Conservation (phyloP, 1,140 invertebrate genomes). For the Drosophila sulfurigaster region DNA sequence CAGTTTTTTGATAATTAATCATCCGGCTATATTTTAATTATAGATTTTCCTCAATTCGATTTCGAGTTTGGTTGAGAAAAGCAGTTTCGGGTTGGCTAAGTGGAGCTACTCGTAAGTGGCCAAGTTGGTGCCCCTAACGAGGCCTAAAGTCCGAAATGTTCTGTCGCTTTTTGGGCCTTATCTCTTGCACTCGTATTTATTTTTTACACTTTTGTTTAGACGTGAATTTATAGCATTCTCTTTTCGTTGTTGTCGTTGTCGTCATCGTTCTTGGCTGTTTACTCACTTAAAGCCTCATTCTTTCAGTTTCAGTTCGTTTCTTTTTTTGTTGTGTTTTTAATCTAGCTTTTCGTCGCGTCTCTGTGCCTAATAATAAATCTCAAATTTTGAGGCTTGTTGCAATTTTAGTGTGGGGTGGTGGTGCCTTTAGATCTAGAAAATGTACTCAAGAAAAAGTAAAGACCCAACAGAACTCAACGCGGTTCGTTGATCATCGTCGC, state of each 20-base stretch:
- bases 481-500: background rate
- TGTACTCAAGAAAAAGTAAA: background rate
- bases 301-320: background rate
- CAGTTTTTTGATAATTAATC: background rate
- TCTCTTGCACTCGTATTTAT: constrained; percentile 68
- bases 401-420: constrained; percentile 51
- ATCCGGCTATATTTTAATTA: background rate
- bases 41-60: background rate
- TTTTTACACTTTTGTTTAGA: constrained; percentile 83
- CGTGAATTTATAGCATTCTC: constrained; percentile 74
- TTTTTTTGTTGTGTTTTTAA: constrained; percentile 3
- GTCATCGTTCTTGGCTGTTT: constrained; percentile 40
- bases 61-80: constrained; percentile 3
- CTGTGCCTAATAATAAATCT: constrained; percentile 63
- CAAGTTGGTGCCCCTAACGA: background rate
- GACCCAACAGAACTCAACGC: background rate
- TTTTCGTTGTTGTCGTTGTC: constrained; percentile 15
- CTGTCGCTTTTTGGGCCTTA: constrained; percentile 48
- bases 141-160: background rate
- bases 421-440: constrained; percentile 14
- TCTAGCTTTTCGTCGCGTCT: constrained; percentile 22
- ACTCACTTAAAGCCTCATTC: constrained; percentile 53
- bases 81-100: background rate
- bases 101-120: background rate
- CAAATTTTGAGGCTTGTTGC: constrained; percentile 68